Base-by-base conservation (phyloP, 2,888 invertebrate species). In the Aphrophora alni region DNA sequence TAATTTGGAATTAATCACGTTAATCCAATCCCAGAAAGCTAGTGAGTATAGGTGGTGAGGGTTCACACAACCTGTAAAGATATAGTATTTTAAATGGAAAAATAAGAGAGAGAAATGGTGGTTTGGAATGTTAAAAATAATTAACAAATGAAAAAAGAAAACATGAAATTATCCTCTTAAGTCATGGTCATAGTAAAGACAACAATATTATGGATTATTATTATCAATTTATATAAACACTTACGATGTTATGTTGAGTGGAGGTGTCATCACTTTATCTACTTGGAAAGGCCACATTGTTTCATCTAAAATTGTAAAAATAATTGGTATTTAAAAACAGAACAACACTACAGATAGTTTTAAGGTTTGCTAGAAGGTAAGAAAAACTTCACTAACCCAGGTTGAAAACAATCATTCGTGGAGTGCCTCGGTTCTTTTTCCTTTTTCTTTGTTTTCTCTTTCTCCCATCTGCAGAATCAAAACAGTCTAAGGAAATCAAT, bases 181-280 rank as follows among this genome's bases (percentile, higher is more conserved):
- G 3, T 8, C 3, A 33, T 33, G 3, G 3, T 5, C 3, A 3
- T 33, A 5, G 8, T 33, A 33, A 33, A 5, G 33, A 33, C 8
- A 5, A 8, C 8, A 33, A 33, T 33, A n/a, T n/a, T n/a, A 33
- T 33, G 33, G 8, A 8, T 8, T 5, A 5, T 3, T 33, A 3
- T 33, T 3, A 33, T 8, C 3, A 8, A 5, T 33, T 33, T 33
- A 33, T 33, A 33, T 33, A n/a, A 73, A 73, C 2, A 76, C 33
- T 77, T 77, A 78, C 78, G 51, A 72, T 51, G 71, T 44, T 51
- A 28, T 14, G 17, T 70, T 38, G n/a, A 78, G 33, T 14, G 78
- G 78, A 25, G 78, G 78, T 38, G 72, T 78, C 78, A 78, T 78
- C 17, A 78, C 78, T 27, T 72, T 59, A 26, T 78, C 73, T 12